Evolutionary conservation across 2,797 vertebrate species (phyloP).

Genomic region (Podarcis lilfordi): DNA sequence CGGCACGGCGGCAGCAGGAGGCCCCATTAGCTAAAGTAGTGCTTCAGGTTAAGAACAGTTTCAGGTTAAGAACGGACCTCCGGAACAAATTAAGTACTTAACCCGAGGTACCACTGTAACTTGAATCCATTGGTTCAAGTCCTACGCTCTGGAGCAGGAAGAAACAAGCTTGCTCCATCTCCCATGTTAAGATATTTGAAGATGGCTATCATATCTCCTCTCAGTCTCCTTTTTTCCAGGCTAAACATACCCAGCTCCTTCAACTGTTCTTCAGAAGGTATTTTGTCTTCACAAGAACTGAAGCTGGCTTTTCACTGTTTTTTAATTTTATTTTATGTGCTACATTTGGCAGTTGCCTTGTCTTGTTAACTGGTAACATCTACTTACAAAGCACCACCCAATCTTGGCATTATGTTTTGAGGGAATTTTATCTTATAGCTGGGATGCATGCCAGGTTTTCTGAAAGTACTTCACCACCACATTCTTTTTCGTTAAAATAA

Average conservation of each 20-base stretch:
- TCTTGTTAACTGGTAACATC: slow-evolving; percentile 59
- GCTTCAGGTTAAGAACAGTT: no score
- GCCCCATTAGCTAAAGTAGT: no score
- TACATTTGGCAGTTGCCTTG: slow-evolving; percentile 60
- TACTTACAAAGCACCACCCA: slow-evolving; percentile 63
- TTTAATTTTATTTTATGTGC: slow-evolving; percentile 34
- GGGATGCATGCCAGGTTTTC: slow-evolving; percentile 60
- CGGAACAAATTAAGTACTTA: no score
- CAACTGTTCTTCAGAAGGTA: not conserved
- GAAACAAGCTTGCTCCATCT: no score
- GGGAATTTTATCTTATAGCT: slow-evolving; percentile 71
- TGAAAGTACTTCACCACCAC: slow-evolving; percentile 51
- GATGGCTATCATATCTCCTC: no score
- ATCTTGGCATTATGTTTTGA: slow-evolving; percentile 52
- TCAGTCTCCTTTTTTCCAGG: no score
- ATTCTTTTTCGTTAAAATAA: slow-evolving; percentile 41
- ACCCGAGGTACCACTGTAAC: no score
- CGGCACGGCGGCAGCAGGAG: no score
- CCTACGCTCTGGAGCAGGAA: not conserved
- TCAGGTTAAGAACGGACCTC: no score
- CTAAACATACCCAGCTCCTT: no score
- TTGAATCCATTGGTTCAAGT: no score
- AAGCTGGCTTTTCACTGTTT: slow-evolving; percentile 58
- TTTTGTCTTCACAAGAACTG: slow-evolving; percentile 39
- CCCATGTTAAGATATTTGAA: no score